phyloP scores from a whole-genome alignment of 1,140 invertebrate genomes.

The Sitodiplosis mosellana region DNA sequence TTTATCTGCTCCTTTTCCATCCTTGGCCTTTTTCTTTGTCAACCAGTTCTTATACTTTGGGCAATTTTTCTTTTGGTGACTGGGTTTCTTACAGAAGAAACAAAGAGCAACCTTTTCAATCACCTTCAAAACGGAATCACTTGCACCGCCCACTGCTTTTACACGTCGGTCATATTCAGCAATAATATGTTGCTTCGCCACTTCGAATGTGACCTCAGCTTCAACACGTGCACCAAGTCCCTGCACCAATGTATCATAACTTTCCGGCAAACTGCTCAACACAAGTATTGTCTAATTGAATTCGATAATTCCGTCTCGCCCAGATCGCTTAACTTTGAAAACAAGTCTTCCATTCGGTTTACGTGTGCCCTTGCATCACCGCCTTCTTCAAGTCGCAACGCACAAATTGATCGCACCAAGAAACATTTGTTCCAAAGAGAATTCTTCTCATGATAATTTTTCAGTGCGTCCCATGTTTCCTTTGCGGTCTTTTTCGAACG shows the following conservation, averaged over 20 bases:
- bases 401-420: constrained; percentile 2
- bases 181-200: no score
- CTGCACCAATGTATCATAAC: constrained; percentile 1
- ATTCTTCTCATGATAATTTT: constrained; percentile 3
- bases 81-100: not conserved
- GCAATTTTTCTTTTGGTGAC: not conserved
- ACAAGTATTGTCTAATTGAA: not conserved
- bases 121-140: no score
- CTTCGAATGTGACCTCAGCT: constrained; percentile 1
- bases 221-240: not conserved
- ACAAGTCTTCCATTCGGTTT: not conserved
- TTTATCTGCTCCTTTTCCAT: not conserved
- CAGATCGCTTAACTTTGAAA: constrained; percentile 2
- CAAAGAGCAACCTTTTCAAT: no score
- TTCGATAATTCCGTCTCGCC: not conserved
- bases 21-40: not conserved
- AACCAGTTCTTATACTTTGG: not conserved
- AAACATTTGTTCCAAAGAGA: constrained; percentile 1
- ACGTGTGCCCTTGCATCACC: constrained; percentile 1
- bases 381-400: constrained; percentile 1
- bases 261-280: constrained; percentile 2
- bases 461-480: constrained; percentile 5
- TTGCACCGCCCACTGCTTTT: no score
- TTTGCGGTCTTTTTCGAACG: constrained; percentile 2
- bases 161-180: no score